Evolutionary conservation across 2,113 vertebrate species (phyloP).

Genomic region (Asarcornis scutulata): DNA sequence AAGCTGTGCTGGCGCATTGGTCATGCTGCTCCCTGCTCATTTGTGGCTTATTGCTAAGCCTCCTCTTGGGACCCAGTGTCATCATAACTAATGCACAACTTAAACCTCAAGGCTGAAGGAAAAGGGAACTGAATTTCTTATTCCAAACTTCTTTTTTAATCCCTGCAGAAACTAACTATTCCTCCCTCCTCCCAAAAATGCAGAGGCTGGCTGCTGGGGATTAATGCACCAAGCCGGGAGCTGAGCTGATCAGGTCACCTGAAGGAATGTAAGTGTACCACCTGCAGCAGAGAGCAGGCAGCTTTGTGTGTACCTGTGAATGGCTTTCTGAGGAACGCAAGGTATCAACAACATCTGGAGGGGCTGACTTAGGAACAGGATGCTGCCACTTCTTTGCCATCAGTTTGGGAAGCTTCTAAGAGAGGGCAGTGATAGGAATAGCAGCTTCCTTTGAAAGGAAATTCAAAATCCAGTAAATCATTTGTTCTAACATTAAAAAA

Average conservation of each 20-base stretch:
- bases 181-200: neutral
- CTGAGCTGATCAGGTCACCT: neutral
- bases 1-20: neutral
- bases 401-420: neutral
- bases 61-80: neutral
- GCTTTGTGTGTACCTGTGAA: neutral
- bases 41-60: neutral
- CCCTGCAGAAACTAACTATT: neutral
- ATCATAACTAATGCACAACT: neutral
- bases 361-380: neutral
- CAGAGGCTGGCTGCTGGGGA: neutral
- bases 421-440: neutral
- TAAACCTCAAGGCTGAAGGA: neutral
- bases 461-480: neutral
- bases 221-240: neutral
- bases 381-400: neutral
- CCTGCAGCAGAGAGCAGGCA: neutral
- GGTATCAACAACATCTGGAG: neutral
- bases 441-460: constrained; percentile 2
- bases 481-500: neutral
- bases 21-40: neutral
- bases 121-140: neutral
- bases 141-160: neutral
- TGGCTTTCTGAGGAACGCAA: constrained; percentile 4
- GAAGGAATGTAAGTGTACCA: neutral